Evolutionary conservation across 2,113 vertebrate species (phyloP), one percentile per base, ranked within the genome.

Genomic region (Oncorhynchus masou): DNA sequence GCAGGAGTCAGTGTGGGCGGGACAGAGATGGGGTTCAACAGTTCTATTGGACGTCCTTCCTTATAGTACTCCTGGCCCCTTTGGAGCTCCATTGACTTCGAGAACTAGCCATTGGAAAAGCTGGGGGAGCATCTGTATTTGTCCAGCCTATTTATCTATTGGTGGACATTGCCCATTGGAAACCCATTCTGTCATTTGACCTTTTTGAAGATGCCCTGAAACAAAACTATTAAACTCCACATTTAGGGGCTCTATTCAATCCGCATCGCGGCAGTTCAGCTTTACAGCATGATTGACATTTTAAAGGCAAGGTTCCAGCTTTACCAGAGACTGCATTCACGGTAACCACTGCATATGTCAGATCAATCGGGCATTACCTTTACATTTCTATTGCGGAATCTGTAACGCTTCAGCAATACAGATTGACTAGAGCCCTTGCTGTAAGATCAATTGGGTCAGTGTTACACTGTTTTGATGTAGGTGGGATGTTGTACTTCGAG

Each of bases 401-500:
- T 45, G 39, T 45, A 45, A 45, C 9, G 39, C 39, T 45, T 45
- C 39, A 45, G 39, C 9, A 11, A 11, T 45, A 45, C 39, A 39
- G 39, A 39, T 39, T 39, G 39, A 39, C 9, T 39, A 39, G 39
- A 39, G 39, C 39, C 9, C 70, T 39, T 78, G 54, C 76, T 73
- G 64, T 73, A 79, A 34, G 9, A 45, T 45, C 39, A 79, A 68
- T 60, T 74, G 62, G 73, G 69, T 83, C 80, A 80, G 57, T 82
- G 76, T 81, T 64, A 11, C 39, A 45, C 39, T 48, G 20, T 59
- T 77, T 88, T 77, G 74, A 80, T 86, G 87, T 88, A 83, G 78
- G 79, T 84, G 78, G 85, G 86, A 84, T 80, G 49, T 69, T 85
- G 80, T 80, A 85, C 76, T 73, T 13, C 24, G 54, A 71, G 31